Conservation (phyloP, 2,888 invertebrate species). For the Brachypalpus laphriformis region DNA sequence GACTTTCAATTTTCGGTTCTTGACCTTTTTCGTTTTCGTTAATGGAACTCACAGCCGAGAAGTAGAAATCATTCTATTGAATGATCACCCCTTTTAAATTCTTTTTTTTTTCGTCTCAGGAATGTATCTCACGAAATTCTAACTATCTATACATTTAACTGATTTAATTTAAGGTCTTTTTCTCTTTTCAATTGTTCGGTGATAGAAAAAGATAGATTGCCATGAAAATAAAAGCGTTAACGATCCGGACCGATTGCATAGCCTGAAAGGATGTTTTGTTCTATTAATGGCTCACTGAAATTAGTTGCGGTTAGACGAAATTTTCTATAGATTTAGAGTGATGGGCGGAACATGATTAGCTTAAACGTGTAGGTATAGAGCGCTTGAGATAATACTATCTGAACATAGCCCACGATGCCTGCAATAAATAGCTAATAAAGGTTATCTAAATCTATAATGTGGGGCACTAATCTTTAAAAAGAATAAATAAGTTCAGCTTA, state of each 20-base stretch:
- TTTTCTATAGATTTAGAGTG: not conserved
- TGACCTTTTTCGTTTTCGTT: constrained; percentile 51
- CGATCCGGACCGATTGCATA: constrained; percentile 2
- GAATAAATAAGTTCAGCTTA: too few relatives aligned
- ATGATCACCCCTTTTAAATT: constrained; percentile 8
- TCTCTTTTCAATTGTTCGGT: not conserved
- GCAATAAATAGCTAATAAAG: too few relatives aligned
- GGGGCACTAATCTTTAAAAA: too few relatives aligned
- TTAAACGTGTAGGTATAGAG: too few relatives aligned
- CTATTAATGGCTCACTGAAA: not conserved
- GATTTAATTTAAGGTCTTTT: not conserved
- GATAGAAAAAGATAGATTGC: not conserved
- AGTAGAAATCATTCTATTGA: constrained; percentile 15
- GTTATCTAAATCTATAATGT: too few relatives aligned
- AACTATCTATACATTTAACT: not conserved
- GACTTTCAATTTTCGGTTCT: constrained; percentile 69
- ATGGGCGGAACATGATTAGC: not conserved
- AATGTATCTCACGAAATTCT: constrained; percentile 1
- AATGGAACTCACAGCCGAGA: constrained; percentile 22
- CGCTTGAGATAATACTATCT: too few relatives aligned
- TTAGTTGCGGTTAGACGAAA: not conserved
- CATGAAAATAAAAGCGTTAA: constrained; percentile 10
- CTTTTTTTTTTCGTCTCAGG: not conserved
- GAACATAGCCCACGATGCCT: too few relatives aligned
- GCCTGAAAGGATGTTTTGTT: not conserved